Base-by-base conservation (phyloP, 2,113 vertebrate species). In the Bos taurus region DNA sequence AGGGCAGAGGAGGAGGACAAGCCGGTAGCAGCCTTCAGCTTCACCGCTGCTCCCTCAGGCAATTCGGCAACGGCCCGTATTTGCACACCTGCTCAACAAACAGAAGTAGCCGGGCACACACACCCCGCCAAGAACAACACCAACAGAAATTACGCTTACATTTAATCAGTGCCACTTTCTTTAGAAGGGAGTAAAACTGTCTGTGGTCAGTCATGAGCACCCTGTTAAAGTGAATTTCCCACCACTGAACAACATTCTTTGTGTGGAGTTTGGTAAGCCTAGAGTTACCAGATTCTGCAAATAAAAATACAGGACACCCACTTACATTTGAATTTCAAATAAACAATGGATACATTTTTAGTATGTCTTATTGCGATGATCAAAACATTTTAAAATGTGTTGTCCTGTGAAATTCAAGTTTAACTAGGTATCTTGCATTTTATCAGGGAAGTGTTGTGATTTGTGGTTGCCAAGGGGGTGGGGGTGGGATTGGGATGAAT, bases 301-400 rank as follows among this genome's bases (percentile, higher is more conserved):
- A 88, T n/a, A 52, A 30, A 95, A 86, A 87, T 77, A 80, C 21
- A 83, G 64, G 28, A 88, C 14, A 48, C 7, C 16, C 57, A 64
- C 36, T 83, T 52, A 95, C 11, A 88, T 77, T 48, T 92, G 40
- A 94, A 92, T 85, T 97, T 94, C 80, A 85, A 77, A 50, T 64
- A 62, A 91, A 88, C 10, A 16, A 86, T 9, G 9, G n/a, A 77
- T 52, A 36, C 30, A 59, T 87, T 91, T 87, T 82, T n/a, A 81
- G 40, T 30, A 7, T 59, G 43, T 85, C n/a, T 52, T 62, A n/a
- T 11, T 90, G 36, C 21, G 59, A 94, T 52, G 50, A 85, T 14
- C 19, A 48, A 54, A 52, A 81, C 11, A 71, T 71, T 88, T 90
- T 19, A 17, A 84, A 90, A 56, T 60, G 1, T 54, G 33, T 46